Base-by-base conservation (phyloP, 2,113 vertebrate species). In the Athene cunicularia region DNA sequence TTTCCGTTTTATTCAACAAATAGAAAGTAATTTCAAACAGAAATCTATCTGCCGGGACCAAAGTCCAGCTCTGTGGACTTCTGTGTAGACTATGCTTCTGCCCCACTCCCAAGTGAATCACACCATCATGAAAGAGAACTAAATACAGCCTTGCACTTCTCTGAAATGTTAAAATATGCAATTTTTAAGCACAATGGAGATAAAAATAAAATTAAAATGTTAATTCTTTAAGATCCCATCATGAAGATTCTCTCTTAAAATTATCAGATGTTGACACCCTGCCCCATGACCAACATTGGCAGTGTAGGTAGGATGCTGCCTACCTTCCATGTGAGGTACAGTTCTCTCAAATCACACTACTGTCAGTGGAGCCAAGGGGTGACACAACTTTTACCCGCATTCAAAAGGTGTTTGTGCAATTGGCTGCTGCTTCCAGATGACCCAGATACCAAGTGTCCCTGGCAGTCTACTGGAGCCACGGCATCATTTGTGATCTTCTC, bases 251-350 rank as follows among this genome's bases (percentile, higher is more conserved):
- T 3, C 6, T 58, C 30, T 91, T 47, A 32, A 80, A 86, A 23
- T 58, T 27, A 62, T 15, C 26, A 24, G 5, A 1, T 41, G 6
- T 66, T 66, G 41, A 52, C 8, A 66, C 6, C 18, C 23, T 58
- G 26, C 3, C 12, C 18, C 5, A 17, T 32, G 27, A 71, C 7
- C 5, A 39, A 17, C 7, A n/a, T 1, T 6, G 1, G 22, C 39
- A 60, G 28, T 2, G 4, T 5, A 63, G 37, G 32, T 9, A 79
- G 12, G 35, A 43, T n/a, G 55, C 11, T 82, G 20, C 12, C 30
- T 17, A 47, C 12, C 39, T 70, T 81, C 35, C 14, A 5, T 2
- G 6, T 23, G 67, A 80, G 17, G 6, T 13, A 41, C 1, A 1
- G 15, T 70, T 88, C 35, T 71, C 11, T 18, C 45, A 70, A 64